These are phyloP conservation scores for Callopanchax toddi DNA, from an alignment of 2,113 vertebrate genomes.

Conservation along the genomic window DNA sequence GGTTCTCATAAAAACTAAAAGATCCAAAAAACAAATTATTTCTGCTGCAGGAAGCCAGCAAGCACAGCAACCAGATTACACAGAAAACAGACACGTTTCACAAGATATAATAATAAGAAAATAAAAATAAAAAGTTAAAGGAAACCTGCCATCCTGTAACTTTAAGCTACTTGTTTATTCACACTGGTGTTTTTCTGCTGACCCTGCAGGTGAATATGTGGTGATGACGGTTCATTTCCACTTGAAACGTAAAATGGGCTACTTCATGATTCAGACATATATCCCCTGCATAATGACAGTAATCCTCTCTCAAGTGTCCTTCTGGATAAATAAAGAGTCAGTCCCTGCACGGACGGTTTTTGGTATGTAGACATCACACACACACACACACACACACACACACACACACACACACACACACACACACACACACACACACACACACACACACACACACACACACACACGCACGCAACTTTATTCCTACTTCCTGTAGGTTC, in stretches of 20 bases:
- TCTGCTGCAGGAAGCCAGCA: conserved; percentile 11
- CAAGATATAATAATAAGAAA: neutral
- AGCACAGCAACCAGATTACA: neutral
- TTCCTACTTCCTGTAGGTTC: conserved; percentile 29
- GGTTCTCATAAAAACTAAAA: conserved; percentile 17
- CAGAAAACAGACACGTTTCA: conserved; percentile 12
- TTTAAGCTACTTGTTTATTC: conserved; percentile 8
- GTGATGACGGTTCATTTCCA: conserved; percentile 99
- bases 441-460: too few species aligned
- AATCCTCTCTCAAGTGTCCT: conserved; percentile 99
- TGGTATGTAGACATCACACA: conserved; percentile 82
- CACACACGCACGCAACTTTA: conserved; percentile 28
- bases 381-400: too few species aligned
- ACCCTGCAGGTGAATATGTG: conserved; percentile 92
- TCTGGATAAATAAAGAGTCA: conserved; percentile 99
- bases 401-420: too few species aligned
- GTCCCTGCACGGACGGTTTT: conserved; percentile 98
- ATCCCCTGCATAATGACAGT: conserved; percentile 99
- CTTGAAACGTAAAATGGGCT: conserved; percentile 97
- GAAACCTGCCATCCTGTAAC: conserved; percentile 16
- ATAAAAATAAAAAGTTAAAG: conserved; percentile 33
- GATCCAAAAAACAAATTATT: conserved; percentile 3
- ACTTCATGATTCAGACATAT: conserved; percentile 99
- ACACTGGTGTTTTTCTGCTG: conserved; percentile 23
- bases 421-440: too few species aligned